Base-by-base conservation (phyloP, 2,113 vertebrate species). In the Melanerpes formicivorus region DNA sequence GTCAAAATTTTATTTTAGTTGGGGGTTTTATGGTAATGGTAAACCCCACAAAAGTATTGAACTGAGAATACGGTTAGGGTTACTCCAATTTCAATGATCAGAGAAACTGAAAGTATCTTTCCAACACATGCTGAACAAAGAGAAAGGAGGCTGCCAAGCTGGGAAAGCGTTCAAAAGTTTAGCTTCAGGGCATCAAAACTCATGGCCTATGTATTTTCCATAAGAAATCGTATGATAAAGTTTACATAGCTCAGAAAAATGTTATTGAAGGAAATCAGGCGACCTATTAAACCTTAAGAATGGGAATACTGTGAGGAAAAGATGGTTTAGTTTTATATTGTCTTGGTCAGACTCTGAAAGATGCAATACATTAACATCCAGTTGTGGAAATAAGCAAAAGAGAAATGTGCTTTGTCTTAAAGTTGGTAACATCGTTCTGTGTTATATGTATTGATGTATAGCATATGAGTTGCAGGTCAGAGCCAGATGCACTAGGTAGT, bases 51-150 rank as follows among this genome's bases (percentile, higher is more conserved):
- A 52, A 59, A n/a, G 3, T 42, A 83, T 70, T 78, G 90, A 52
- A 58, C 22, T 69, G 44, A 87, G 64, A 93, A 80, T 26, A 30
- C 48, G 70, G 4, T 78, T 78, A 77, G 27, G 10, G 67, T 79
- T 90, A 18, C 21, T 93, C 67, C 63, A 90, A 65, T 44, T 64
- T 80, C 72, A 80, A 18, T 67, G 26, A 94, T 54, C 64, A 81
- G 30, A 73, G 81, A 84, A 92, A 70, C 19, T 58, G 74, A 72
- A 80, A 79, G 22, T 76, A 17, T 72, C 58, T 78, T 94, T 97
- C 70, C 79, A 93, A 72, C 29, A 78, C 30, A 70, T 22, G 46
- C 76, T 96, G 63, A 87, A 66, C 70, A 93, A 92, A 83, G 56
- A 93, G 64, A 25, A 74, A 80, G 64, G 63, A 88, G 13, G 17